phyloP scores from a whole-genome alignment of 2,113 vertebrate species.

The Equus przewalskii region DNA sequence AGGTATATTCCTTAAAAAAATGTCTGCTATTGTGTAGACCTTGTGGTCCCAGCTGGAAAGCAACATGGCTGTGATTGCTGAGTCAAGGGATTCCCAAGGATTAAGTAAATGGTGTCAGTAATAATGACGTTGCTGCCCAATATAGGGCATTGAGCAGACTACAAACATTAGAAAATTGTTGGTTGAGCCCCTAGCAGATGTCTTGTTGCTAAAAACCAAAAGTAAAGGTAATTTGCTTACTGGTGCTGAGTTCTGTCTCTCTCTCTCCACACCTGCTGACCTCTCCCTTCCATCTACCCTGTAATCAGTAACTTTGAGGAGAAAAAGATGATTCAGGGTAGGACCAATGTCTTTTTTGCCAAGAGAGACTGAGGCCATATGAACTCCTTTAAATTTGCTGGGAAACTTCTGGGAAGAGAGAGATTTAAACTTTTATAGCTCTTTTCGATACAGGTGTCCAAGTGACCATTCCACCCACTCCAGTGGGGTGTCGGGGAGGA shows the following conservation, averaged over 20 bases:
- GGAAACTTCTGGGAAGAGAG: neutral
- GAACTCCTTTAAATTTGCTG: neutral
- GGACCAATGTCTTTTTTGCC: neutral
- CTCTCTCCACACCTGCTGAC: neutral
- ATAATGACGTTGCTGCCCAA: neutral
- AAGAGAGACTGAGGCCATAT: neutral
- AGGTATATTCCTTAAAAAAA: neutral
- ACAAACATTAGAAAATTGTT: neutral
- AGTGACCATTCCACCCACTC: neutral
- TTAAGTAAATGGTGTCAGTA: neutral
- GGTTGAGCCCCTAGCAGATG: neutral
- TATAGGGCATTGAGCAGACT: neutral
- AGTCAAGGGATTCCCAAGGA: neutral
- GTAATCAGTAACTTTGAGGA: neutral
- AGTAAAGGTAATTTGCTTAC: neutral
- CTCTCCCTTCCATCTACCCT: neutral
- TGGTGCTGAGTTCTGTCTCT: neutral
- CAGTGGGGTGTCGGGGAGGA: accelerated
- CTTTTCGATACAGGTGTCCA: neutral
- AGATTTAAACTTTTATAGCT: neutral
- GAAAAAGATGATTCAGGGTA: neutral
- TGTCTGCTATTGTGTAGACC: neutral
- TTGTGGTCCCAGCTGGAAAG: neutral
- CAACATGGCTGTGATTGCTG: neutral
- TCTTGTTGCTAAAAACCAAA: neutral